A percentile compares a stretch with the other conserved stretches of the same genome.
Evolutionary conservation across 2,888 invertebrate species (phyloP).

Genomic region (Scaptomyza reducta): DNA sequence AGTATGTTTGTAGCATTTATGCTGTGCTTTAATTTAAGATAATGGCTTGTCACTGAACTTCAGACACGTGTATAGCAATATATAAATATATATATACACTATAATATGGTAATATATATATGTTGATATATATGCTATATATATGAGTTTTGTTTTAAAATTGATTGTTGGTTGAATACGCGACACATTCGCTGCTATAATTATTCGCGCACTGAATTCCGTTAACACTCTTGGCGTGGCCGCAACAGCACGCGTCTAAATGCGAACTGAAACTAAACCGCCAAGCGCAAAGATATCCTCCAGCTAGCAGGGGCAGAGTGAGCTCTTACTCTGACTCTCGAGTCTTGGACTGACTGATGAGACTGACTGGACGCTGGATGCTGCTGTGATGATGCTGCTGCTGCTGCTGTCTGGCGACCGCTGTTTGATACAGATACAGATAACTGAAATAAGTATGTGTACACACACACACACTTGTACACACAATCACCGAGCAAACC

Average conservation of each 20-base stretch:
- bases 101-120: conserved; percentile 2
- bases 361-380: conserved; percentile 51
- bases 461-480: not conserved
- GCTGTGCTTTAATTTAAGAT: conserved; percentile 26
- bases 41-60: conserved; percentile 68
- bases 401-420: conserved; percentile 49
- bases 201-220: conserved; percentile 42
- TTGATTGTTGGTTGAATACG: conserved; percentile 39
- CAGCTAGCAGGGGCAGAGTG: conserved; percentile 61
- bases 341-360: conserved; percentile 41
- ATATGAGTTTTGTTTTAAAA: conserved; percentile 12
- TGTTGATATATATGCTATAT: no score
- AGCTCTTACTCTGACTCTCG: conserved; percentile 59
- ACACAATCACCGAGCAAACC: not conserved
- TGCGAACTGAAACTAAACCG: conserved; percentile 74
- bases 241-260: conserved; percentile 76
- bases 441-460: conserved; percentile 43
- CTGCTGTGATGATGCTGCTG: conserved; percentile 23
- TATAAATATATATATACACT: conserved; percentile 1
- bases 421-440: conserved; percentile 64
- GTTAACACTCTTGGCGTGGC: conserved; percentile 65
- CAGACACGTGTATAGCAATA: conserved; percentile 61
- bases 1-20: conserved; percentile 25
- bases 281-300: conserved; percentile 74
- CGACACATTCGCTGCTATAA: conserved; percentile 41